A percentile compares a stretch with the other conserved stretches of the same genome.
phyloP scores from a whole-genome alignment of 2,888 invertebrate genomes.

The Caenorhabditis sinica region DNA sequence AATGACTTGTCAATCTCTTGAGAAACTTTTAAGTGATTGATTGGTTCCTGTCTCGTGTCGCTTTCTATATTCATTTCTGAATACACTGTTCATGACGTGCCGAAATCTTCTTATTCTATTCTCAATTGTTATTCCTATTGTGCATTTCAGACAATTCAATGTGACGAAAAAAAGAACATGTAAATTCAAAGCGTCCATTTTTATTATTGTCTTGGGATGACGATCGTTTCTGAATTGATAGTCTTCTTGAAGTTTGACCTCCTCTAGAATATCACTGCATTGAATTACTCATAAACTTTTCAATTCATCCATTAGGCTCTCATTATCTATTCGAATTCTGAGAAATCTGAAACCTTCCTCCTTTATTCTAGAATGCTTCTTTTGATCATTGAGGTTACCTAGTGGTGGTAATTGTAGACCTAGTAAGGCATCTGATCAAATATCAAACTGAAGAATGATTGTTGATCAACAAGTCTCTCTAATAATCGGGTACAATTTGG shows the following conservation, averaged over 20 bases:
- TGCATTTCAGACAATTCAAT: constrained; percentile 19
- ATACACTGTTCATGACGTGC: neutral
- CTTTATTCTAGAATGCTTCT: no score
- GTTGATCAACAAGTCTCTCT: neutral
- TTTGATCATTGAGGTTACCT: neutral
- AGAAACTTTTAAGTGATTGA: constrained; percentile 23
- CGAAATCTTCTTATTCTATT: neutral
- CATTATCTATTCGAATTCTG: no score
- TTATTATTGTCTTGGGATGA: neutral
- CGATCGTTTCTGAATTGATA: neutral
- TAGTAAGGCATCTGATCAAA: constrained; percentile 3
- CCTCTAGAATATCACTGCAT: no score
- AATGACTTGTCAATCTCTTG: constrained; percentile 28
- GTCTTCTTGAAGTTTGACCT: no score
- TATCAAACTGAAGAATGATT: constrained; percentile 8
- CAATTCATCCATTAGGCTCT: no score
- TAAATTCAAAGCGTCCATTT: constrained; percentile 24
- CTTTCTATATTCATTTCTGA: constrained; percentile 18
- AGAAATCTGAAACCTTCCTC: neutral
- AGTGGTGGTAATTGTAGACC: neutral
- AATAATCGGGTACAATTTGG: constrained; percentile 22
- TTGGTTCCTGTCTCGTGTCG: constrained; percentile 5
- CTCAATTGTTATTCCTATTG: constrained; percentile 26
- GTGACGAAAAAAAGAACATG: constrained; percentile 8
- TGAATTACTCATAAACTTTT: no score